Percentiles rank a stretch among this genome's conserved stretches.
These are phyloP conservation scores for Elanoides forficatus DNA, from an alignment of 2,113 vertebrate genomes.

Conservation along the genomic window DNA sequence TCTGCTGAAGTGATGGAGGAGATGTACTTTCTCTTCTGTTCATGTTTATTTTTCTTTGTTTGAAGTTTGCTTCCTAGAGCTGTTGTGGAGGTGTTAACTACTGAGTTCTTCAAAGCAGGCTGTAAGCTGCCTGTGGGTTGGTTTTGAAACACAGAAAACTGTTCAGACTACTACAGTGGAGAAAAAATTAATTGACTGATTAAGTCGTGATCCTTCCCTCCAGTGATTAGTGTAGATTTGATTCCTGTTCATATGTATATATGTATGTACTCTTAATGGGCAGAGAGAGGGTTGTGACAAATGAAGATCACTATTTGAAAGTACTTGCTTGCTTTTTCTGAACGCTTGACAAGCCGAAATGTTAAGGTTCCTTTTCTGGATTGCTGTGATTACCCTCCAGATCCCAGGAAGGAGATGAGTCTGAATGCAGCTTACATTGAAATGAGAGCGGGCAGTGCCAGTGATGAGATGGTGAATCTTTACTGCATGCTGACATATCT, in stretches of 20 bases:
- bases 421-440: neutral
- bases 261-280: neutral
- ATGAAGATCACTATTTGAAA: neutral
- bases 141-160: neutral
- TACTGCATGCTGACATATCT: neutral
- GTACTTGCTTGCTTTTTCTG: neutral
- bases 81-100: neutral
- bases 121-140: neutral
- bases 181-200: neutral
- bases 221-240: neutral
- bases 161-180: neutral
- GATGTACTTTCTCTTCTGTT: neutral
- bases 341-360: neutral
- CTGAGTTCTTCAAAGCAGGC: neutral
- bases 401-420: neutral
- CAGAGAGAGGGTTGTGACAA: neutral
- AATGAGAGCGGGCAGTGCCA: neutral
- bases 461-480: neutral
- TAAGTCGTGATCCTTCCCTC: neutral
- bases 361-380: neutral
- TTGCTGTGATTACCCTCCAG: neutral
- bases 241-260: neutral
- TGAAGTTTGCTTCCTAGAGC: neutral
- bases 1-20: neutral
- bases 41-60: neutral